Percentiles rank a stretch among this genome's conserved stretches.
Conservation (phyloP, 1,140 invertebrate genomes). For the Anthonomus grandis region DNA sequence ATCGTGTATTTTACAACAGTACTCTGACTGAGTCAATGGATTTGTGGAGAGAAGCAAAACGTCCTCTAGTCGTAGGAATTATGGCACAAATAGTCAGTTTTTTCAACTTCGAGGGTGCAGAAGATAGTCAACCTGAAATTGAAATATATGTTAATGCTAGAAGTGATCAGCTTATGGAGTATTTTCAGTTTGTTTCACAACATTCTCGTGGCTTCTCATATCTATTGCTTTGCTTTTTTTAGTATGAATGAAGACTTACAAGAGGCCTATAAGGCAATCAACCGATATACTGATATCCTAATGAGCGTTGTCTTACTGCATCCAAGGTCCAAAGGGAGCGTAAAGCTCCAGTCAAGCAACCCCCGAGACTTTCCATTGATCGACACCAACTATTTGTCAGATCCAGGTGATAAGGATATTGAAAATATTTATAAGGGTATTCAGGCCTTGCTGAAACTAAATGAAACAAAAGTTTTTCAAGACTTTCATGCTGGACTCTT, state of each 20-base stretch:
- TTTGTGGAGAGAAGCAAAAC: slow-evolving; percentile 19
- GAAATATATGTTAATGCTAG: slow-evolving; percentile 16
- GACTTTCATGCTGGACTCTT: slow-evolving; percentile 46
- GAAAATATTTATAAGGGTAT: slow-evolving; percentile 51
- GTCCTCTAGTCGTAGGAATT: slow-evolving; percentile 7
- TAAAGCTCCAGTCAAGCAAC: slow-evolving; percentile 64
- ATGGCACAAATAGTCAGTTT: slow-evolving; percentile 10
- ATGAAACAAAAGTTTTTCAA: slow-evolving; percentile 51
- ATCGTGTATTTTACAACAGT: slow-evolving; percentile 1
- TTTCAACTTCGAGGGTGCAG: slow-evolving; percentile 5
- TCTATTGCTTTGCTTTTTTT: neutral
- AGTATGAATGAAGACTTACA: slow-evolving; percentile 2
- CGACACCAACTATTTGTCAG: slow-evolving; percentile 70
- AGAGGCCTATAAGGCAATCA: slow-evolving; percentile 12
- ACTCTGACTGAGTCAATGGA: slow-evolving; percentile 14
- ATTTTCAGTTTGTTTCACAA: neutral
- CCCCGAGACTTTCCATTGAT: slow-evolving; percentile 76
- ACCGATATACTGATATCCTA: slow-evolving; percentile 30
- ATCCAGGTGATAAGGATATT: slow-evolving; percentile 56
- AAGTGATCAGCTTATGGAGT: neutral
- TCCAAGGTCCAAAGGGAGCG: slow-evolving; percentile 69
- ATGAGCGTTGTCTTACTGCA: slow-evolving; percentile 60
- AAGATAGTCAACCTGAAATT: slow-evolving; percentile 15
- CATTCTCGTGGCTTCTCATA: neutral
- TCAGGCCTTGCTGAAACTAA: slow-evolving; percentile 48